Percentiles rank a stretch among this genome's conserved stretches.
phyloP scores from a whole-genome alignment of 2,113 vertebrate genomes.

The Cyprinodon variegatus region DNA sequence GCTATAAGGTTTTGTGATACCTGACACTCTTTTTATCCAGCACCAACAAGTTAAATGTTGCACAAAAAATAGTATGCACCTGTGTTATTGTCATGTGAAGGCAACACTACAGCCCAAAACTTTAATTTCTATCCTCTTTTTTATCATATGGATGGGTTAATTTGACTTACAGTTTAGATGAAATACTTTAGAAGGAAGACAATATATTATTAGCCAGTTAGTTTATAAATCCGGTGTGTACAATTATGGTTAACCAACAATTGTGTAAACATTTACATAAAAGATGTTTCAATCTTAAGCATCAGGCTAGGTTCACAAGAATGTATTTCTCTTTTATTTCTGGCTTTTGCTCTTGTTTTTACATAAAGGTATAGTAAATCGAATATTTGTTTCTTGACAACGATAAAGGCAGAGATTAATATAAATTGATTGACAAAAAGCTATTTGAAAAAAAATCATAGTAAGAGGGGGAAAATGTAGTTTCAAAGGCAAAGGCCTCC shows the following conservation, averaged over 20 bases:
- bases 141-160: background rate
- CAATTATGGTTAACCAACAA: background rate
- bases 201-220: background rate
- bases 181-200: background rate
- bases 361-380: background rate
- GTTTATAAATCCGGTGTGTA: background rate
- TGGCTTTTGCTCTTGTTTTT: background rate
- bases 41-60: background rate
- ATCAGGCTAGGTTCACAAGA: background rate
- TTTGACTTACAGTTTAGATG: background rate
- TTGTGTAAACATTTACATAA: background rate
- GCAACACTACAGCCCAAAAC: background rate
- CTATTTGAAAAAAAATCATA: background rate
- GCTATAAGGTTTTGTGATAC: constrained; percentile 22
- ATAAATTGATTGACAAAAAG: background rate
- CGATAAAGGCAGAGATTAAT: background rate
- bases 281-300: background rate
- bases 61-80: background rate
- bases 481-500: background rate
- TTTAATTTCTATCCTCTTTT: background rate
- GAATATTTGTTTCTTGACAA: background rate
- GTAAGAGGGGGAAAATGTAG: background rate
- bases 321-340: background rate
- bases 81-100: background rate
- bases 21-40: constrained; percentile 34